phyloP scores from a whole-genome alignment of 2,888 invertebrate species.

The Trichopoda pennipes region DNA sequence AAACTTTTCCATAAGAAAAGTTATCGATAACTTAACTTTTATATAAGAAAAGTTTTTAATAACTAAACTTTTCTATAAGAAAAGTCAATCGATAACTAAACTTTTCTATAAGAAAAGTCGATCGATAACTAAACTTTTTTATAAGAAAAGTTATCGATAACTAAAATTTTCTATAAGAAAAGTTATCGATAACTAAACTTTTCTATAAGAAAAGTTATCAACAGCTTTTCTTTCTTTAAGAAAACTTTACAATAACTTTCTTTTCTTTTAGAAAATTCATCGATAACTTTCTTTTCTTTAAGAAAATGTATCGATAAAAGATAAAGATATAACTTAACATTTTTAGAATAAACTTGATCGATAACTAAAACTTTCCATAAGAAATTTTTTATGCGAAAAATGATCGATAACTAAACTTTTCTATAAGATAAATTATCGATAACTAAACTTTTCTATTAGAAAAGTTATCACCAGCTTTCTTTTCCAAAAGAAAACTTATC shows the following conservation, averaged over 20 bases:
- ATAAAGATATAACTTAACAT: too few species aligned
- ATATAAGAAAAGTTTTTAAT: too few species aligned
- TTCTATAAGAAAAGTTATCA: too few species aligned
- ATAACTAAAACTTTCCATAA: neutral
- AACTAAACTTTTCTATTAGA: neutral
- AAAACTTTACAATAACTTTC: neutral
- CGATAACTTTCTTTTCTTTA: too few species aligned
- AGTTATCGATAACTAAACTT: slow-evolving; percentile 1
- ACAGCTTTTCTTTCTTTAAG: too few species aligned
- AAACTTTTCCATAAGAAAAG: too few species aligned
- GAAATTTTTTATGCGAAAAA: neutral
- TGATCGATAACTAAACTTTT: neutral
- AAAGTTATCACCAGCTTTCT: neutral
- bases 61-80: neutral
- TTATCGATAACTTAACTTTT: too few species aligned
- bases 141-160: too few species aligned
- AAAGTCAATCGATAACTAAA: too few species aligned
- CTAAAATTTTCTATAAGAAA: neutral
- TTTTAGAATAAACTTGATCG: too few species aligned
- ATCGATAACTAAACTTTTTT: neutral
- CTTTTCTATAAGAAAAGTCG: too few species aligned
- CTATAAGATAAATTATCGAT: neutral
- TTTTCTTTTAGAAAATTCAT: neutral
- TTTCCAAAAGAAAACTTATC: neutral
- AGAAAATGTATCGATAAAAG: too few species aligned